A percentile compares a stretch with the other conserved stretches of the same genome.
Evolutionary conservation across 2,113 vertebrate genomes (phyloP).

Genomic region (Micronisus gabar): DNA sequence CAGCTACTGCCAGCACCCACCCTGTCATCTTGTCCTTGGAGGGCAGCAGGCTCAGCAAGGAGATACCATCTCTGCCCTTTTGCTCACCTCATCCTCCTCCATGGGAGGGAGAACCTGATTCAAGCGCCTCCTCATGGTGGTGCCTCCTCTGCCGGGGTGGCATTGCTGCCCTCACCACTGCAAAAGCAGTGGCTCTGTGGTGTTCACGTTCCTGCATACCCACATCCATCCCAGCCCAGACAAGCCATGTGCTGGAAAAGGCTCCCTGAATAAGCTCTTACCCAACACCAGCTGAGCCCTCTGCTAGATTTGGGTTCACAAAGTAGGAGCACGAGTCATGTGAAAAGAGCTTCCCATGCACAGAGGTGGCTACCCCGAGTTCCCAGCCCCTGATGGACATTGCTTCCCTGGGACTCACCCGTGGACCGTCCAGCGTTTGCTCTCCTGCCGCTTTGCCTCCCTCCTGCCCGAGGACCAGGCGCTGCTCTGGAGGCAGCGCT

Average conservation of each 20-base stretch:
- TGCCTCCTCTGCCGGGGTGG: neutral
- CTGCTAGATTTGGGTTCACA: neutral
- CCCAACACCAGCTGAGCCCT: neutral
- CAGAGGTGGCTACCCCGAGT: neutral
- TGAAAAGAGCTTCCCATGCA: neutral
- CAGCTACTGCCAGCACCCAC: neutral
- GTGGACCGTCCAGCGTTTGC: neutral
- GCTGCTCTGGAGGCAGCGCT: neutral
- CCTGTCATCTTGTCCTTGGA: accelerated
- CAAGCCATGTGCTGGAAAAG: accelerated
- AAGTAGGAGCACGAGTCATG: neutral
- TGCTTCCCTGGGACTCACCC: neutral
- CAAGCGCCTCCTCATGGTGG: accelerated
- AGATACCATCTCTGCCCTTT: neutral
- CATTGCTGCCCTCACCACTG: neutral
- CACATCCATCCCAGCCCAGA: neutral
- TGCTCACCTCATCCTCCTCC: neutral
- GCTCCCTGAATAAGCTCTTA: neutral
- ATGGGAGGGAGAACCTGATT: neutral
- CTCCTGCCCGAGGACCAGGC: neutral
- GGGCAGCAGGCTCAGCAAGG: neutral
- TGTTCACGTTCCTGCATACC: neutral
- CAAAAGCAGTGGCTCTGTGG: neutral
- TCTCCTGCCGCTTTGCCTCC: neutral
- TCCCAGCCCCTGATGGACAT: neutral